Conservation (phyloP, 2,888 invertebrate species). For the Tenodera sinensis region DNA sequence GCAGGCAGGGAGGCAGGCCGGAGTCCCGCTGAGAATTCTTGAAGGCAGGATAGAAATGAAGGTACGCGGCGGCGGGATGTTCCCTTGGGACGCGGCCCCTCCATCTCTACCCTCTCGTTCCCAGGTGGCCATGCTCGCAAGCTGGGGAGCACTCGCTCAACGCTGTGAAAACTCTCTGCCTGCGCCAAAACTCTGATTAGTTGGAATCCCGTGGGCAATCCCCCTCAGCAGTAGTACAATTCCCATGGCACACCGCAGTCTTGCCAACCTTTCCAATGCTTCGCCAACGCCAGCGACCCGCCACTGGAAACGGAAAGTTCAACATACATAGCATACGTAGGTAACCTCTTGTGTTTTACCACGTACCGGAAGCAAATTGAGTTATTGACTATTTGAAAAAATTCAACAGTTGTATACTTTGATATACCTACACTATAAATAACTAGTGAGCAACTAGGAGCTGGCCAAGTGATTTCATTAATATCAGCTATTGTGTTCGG, state of each 20-base stretch:
- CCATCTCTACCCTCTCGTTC: constrained; percentile 29
- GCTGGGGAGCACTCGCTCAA: constrained; percentile 19
- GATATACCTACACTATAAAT: too few relatives aligned
- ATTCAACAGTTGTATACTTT: too few relatives aligned
- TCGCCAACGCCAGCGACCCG: not conserved
- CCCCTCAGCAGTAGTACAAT: constrained; percentile 1
- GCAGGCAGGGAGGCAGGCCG: not conserved
- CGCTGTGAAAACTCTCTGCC: constrained; percentile 31
- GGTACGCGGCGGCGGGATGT: constrained; percentile 38
- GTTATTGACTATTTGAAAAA: not conserved
- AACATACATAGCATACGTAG: not conserved
- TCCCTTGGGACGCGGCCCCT: constrained; percentile 35
- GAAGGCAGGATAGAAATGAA: constrained; percentile 25
- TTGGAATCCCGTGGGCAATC: constrained; percentile 28
- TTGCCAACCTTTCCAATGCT: constrained; percentile 23
- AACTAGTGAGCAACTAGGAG: too few relatives aligned
- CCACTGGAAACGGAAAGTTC: not conserved
- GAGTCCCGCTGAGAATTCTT: constrained; percentile 23
- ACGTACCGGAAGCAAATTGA: not conserved
- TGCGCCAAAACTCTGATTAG: constrained; percentile 34
- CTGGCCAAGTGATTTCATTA: too few relatives aligned
- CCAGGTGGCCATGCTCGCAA: constrained; percentile 21
- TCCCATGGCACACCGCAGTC: constrained; percentile 11
- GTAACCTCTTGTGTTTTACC: not conserved
- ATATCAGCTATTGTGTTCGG: too few relatives aligned